Evolutionary conservation across 2,888 invertebrate species (phyloP), one percentile per base, ranked within the genome.

Genomic region (Aspidiotus rigidus): DNA sequence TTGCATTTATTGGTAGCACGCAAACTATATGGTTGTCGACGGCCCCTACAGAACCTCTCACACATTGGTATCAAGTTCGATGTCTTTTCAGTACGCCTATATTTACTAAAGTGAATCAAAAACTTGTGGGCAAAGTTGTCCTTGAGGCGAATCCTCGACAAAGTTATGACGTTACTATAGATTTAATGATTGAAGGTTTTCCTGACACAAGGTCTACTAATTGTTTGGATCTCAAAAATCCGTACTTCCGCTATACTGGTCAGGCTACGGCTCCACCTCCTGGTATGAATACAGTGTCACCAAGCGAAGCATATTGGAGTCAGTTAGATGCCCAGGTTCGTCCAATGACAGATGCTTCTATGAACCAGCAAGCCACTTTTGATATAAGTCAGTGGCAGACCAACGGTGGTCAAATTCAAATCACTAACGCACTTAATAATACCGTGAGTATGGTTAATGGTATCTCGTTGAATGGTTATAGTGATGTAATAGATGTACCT

Each of bases 41-140:
- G 7, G 89, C 97, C 0, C 98, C 98, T 0, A 97, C 97, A 5
- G 97, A 98, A 78, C 95, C 97, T 0, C 81, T 99, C 17, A 99
- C 98, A 41, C 98, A 99, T 79, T 99, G 98, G 99, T 98, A 99
- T 79, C 97, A 98, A 81, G 97, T 98, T 2, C 85, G 98, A 42
- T 99, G 98, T 78, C 83, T 99, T 72, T 79, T 99, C 69, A 93
- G 94, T 77, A 89, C 89, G 74, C 98, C 98, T 1, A 85, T 99
- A 61, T 89, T 98, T 76, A 92, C 93, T 28, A 94, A 95, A 80
- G 90, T 92, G 78, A 97, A 97, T 2, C 95, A 98, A 77, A 83
- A 87, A 9, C 81, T 97, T 67, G 88, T 89, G 0, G 98, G 97
- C 0, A 84, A 88, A 75, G 94, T 96, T 44, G 79, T 91, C 70